phyloP scores from a whole-genome alignment of 2,797 vertebrate genomes.

The Muscicapa comitata region DNA sequence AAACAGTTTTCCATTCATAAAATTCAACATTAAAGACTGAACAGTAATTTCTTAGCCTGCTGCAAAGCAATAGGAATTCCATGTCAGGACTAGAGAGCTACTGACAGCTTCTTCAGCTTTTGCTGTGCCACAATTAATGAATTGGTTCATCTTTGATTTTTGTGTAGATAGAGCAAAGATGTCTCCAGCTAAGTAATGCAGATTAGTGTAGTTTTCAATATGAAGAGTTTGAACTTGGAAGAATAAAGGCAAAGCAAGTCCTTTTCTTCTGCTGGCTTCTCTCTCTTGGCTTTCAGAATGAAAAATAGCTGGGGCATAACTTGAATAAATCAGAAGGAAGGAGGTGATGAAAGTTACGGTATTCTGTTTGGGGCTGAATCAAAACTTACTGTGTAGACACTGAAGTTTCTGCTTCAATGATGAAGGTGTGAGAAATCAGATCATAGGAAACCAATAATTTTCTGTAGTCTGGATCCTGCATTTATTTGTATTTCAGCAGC shows the following conservation, averaged over 20 bases:
- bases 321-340: background rate
- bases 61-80: background rate
- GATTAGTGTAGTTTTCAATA: background rate
- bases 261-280: background rate
- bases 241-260: background rate
- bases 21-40: background rate
- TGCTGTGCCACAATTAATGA: background rate
- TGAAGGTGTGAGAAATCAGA: background rate
- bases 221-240: background rate
- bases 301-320: background rate
- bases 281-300: background rate
- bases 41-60: background rate
- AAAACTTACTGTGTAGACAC: background rate
- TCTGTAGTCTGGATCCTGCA: background rate
- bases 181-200: background rate
- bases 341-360: background rate
- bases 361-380: background rate
- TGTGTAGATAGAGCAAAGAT: background rate
- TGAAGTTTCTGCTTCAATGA: background rate
- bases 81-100: background rate
- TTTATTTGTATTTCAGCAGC: background rate
- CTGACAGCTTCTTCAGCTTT: background rate
- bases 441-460: background rate
- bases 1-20: constrained; percentile 8
- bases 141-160: background rate